Evolutionary conservation across 2,113 vertebrate genomes (phyloP), one percentile per base, ranked within the genome.

Genomic region (Balaeniceps rex): DNA sequence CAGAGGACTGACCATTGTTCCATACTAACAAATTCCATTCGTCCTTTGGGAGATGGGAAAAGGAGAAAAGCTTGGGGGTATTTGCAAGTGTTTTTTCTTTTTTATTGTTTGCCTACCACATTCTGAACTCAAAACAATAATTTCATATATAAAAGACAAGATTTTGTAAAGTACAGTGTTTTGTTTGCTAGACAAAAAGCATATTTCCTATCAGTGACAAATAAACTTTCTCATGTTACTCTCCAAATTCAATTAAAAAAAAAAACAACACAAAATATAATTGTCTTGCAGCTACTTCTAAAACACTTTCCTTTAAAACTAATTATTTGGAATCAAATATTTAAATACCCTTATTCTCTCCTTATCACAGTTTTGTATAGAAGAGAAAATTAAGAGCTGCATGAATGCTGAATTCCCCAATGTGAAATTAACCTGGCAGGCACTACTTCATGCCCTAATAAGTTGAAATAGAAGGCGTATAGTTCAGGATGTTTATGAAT

Each of bases 391-490:
- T 71, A 95, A 79, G 68, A 90, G n/a, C 71, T 90, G 46, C 71
- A 76, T 86, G 89, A 95, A 91, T 55, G 54, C 63, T 46, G 49
- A 94, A 93, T 46, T 92, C 93, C 55, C 60, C 65, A 93, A 61
- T 65, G 91, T 78, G 77, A 97, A 92, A 93, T 92, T 87, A 97
- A 96, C 90, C 92, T 93, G 55, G 83, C 90, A 97, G 90, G 86
- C 86, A 88, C 92, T 84, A 69, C 95, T 97, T 96, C 94, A 97
- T 94, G 95, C 95, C 94, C 95, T 94, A 97, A 88, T 93, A 97
- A 96, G 36, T 81, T 84, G 86, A 93, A 95, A 97, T 91, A 94
- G 92, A 96, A 94, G 92, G 94, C 72, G 0, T 87, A 88, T 52
- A 92, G 83, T 94, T 91, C 94, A 93, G 77, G 80, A 91, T 94